Evolutionary conservation across 2,888 invertebrate genomes (phyloP), one percentile per base, ranked within the genome.

Genomic region (Tachystola acroxantha): DNA sequence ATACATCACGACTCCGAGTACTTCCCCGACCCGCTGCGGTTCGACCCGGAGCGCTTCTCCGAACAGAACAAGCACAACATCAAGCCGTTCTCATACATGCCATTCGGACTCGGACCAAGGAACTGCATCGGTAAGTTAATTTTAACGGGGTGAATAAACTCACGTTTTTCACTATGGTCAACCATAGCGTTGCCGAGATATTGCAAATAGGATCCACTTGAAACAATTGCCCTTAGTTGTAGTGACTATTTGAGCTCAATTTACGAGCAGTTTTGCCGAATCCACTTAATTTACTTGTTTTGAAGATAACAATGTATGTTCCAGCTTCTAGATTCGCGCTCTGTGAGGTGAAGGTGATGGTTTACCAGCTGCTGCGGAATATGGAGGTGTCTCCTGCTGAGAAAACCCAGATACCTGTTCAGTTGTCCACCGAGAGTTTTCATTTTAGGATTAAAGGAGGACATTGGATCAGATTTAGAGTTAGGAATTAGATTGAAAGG

Each of bases 1-100:
- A 45, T 87, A 9, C 89, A 89, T 39, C 70, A 64, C 6, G 84
- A 89, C 50, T 72, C 82, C 0, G 56, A 75, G 27, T 79, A 75
- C 53, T 89, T 67, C 51, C 75, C 84, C 0, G 71, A 89, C 24
- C 89, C 89, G 0, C 47, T 53, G 0, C 82, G 80, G 54, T 89
- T 89, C 39, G 84, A 89, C 48, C 89, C 89, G n/a, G 71, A 88
- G 45, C 55, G 89, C 20, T 90, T 89, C 45, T 88, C 66, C n/a
- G 82, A 88, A 0, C 87, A 89, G 42, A 89, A 89, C 46, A 88
- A 82, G 45, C 57, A 65, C 0, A 75, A 74, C 0, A 54, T 64
- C n/a, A 31, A 51, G 4, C 42, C 49, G 0, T 45, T 42, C 3
- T 39, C 54, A 7, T 88, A 82, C 37, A 43, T 81, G 40, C 88